A percentile compares a stretch with the other conserved stretches of the same genome.
Evolutionary conservation across 1,140 invertebrate species (phyloP).

Genomic region (Aplysia californica): DNA sequence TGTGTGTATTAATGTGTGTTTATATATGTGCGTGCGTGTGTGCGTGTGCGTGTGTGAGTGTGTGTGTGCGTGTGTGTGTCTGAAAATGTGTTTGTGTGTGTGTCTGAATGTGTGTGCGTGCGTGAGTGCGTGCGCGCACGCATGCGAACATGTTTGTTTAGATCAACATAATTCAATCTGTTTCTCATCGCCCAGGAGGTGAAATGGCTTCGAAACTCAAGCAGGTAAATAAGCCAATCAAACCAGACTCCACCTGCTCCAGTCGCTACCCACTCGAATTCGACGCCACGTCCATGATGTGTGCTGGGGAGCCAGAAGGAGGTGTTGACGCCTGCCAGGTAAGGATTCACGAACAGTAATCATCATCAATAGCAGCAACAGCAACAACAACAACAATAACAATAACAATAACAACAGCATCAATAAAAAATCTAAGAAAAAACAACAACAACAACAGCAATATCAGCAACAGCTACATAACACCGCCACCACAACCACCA

Average conservation of each 20-base stretch:
- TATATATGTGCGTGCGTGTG: too few species aligned
- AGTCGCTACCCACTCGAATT: not conserved
- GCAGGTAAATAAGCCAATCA: constrained; percentile 24
- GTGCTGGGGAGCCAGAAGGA: constrained; percentile 19
- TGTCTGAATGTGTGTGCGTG: too few species aligned
- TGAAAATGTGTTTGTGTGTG: too few species aligned
- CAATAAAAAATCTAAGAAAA: too few species aligned
- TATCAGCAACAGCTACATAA: not conserved
- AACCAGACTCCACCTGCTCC: constrained; percentile 14
- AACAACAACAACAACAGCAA: not conserved
- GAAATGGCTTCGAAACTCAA: not conserved
- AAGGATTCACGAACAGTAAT: not conserved
- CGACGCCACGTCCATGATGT: not conserved
- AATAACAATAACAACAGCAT: not conserved
- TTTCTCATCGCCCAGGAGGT: too few species aligned
- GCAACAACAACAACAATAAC: not conserved
- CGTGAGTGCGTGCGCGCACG: too few species aligned
- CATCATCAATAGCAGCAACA: not conserved
- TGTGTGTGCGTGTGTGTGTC: too few species aligned
- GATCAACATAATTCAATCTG: too few species aligned
- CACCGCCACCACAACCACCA: too few species aligned
- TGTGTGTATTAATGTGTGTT: too few species aligned
- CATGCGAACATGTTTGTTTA: too few species aligned
- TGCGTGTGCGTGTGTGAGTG: too few species aligned
- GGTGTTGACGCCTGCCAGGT: constrained; percentile 28